A percentile compares a stretch with the other conserved stretches of the same genome.
phyloP scores from a whole-genome alignment of 2,888 invertebrate species.

The Melanotus villosus region DNA sequence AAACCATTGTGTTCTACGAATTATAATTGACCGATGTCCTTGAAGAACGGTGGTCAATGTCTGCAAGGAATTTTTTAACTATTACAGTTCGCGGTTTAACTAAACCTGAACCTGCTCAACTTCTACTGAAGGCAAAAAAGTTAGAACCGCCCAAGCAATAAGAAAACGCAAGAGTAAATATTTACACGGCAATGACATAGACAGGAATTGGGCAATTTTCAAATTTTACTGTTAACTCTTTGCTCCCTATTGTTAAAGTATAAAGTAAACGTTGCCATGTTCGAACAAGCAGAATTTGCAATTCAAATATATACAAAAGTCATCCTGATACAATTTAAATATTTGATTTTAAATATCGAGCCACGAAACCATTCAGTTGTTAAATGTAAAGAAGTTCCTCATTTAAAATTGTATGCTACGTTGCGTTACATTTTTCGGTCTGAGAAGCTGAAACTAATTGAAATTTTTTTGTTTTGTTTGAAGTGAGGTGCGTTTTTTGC shows the following conservation, averaged over 20 bases:
- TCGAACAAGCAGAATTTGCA: background rate
- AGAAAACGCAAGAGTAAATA: background rate
- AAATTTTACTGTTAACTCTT: background rate
- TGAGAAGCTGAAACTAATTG: conserved; percentile 8
- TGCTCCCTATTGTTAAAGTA: no score
- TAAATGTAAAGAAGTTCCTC: background rate
- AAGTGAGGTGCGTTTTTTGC: background rate
- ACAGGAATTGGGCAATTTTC: background rate
- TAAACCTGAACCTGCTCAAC: background rate
- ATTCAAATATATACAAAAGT: background rate
- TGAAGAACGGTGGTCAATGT: background rate
- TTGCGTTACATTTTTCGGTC: conserved; percentile 9
- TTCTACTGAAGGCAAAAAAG: background rate
- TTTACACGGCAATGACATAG: background rate
- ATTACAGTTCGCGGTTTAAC: background rate
- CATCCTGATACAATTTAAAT: background rate
- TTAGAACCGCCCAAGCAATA: background rate
- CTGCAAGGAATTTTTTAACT: background rate
- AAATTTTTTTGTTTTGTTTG: background rate
- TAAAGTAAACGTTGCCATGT: no score
- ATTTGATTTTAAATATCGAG: background rate
- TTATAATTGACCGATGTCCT: background rate
- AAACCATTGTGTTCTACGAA: background rate
- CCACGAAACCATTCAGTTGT: background rate
- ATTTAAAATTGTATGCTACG: background rate